Percentiles rank a stretch among this genome's conserved stretches.
phyloP scores from a whole-genome alignment of 1,140 invertebrate genomes.

The Melanaphis sacchari region DNA sequence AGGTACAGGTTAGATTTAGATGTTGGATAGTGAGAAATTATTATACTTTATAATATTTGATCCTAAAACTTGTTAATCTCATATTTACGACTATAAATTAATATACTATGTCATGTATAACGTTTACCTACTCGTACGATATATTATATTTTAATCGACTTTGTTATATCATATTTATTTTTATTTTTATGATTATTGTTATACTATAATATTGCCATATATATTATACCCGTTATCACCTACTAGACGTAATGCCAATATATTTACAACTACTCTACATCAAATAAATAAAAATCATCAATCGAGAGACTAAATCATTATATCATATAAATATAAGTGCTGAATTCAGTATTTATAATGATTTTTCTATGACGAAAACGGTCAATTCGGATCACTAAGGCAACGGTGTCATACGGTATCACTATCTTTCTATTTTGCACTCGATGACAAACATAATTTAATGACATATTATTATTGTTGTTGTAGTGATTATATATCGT shows the following conservation, averaged over 20 bases:
- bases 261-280: neutral
- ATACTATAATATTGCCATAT: neutral
- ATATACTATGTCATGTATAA: too few species aligned
- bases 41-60: neutral
- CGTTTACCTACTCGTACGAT: too few species aligned
- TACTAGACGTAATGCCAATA: neutral
- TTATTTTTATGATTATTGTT: neutral
- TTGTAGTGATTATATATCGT: slow-evolving; percentile 21
- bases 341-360: neutral
- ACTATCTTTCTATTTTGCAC: neutral
- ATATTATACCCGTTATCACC: neutral
- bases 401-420: neutral
- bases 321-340: neutral
- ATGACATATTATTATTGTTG: neutral
- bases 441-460: neutral
- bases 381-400: neutral
- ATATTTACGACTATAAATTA: too few species aligned
- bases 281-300: neutral
- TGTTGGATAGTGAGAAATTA: neutral
- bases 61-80: neutral
- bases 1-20: too few species aligned
- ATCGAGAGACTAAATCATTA: neutral
- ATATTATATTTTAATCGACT: too few species aligned
- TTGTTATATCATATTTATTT: too few species aligned
- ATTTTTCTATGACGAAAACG: neutral